Conservation (phyloP, 2,888 invertebrate species). For the Anthrax anthrax region DNA sequence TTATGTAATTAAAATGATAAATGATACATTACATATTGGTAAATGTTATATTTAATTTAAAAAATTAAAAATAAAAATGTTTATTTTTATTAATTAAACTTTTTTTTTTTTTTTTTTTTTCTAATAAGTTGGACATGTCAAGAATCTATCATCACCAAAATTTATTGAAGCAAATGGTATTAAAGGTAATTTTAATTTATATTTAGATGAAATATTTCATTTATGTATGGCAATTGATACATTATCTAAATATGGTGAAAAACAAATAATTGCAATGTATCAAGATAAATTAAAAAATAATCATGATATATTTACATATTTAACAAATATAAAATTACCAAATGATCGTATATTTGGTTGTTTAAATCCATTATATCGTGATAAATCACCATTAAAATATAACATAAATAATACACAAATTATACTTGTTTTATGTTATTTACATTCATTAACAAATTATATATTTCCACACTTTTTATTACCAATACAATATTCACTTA, state of each 20-base stretch:
- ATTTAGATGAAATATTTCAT: conserved; percentile 19
- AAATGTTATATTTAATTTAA: conserved; percentile 2
- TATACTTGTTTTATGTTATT: conserved; percentile 18
- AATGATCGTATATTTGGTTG: conserved; percentile 18
- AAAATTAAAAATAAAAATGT: no score
- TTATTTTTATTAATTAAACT: neutral
- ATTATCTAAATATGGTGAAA: conserved; percentile 12
- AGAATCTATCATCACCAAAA: conserved; percentile 10
- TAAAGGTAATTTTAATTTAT: conserved; percentile 14
- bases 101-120: neutral
- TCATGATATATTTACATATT: neutral
- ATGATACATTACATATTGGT: conserved; percentile 19
- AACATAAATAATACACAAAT: conserved; percentile 21
- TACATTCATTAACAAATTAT: neutral
- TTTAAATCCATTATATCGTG: conserved; percentile 21
- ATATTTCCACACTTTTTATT: neutral
- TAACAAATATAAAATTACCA: neutral
- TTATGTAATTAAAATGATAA: conserved; percentile 19
- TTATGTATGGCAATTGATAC: conserved; percentile 15
- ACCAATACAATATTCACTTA: neutral
- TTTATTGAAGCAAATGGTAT: conserved; percentile 18
- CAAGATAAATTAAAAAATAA: conserved; percentile 14
- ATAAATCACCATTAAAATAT: conserved; percentile 18
- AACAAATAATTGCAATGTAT: conserved; percentile 15
- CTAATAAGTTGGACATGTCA: conserved; percentile 19